Conservation (phyloP, 2,113 vertebrate genomes). For the Halichoerus grypus region DNA sequence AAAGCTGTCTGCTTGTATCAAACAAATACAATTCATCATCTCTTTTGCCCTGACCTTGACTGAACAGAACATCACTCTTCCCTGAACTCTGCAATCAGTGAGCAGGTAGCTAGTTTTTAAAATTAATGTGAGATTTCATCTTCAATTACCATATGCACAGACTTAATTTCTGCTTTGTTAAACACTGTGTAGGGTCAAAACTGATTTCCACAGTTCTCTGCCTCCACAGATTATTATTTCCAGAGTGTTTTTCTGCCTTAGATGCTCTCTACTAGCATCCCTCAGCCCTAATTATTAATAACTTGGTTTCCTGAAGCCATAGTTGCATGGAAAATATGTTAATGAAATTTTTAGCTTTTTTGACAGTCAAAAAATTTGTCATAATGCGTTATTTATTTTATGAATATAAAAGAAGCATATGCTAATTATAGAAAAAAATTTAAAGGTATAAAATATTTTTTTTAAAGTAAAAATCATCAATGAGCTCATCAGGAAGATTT, state of each 20-base stretch:
- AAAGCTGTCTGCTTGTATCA: slow-evolving; percentile 81
- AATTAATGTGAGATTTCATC: slow-evolving; percentile 60
- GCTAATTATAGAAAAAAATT: not conserved
- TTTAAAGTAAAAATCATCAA: slow-evolving; percentile 11
- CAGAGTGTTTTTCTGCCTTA: not conserved
- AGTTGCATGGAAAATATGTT: slow-evolving; percentile 12
- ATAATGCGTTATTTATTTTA: not conserved
- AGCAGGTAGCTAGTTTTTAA: slow-evolving; percentile 3
- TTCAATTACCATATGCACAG: slow-evolving; percentile 67
- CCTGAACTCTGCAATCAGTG: not conserved
- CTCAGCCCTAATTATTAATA: not conserved
- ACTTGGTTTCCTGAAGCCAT: slow-evolving; percentile 11
- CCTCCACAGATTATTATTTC: slow-evolving; percentile 25
- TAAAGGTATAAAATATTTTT: slow-evolving; percentile 14
- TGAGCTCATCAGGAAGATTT: not conserved
- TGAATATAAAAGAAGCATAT: not conserved
- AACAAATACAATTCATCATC: slow-evolving; percentile 67
- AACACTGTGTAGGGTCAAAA: slow-evolving; percentile 10
- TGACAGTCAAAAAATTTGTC: not conserved
- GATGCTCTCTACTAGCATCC: not conserved
- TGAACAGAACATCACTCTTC: slow-evolving; percentile 45
- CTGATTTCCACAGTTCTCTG: slow-evolving; percentile 60
- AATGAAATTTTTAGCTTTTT: not conserved
- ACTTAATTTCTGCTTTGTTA: slow-evolving; percentile 76
- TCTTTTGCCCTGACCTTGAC: slow-evolving; percentile 77